Percentiles rank a stretch among this genome's conserved stretches.
These are phyloP conservation scores for Actinia equina DNA, from an alignment of 64 coral and sea anemone genomes.

Conservation along the genomic window DNA sequence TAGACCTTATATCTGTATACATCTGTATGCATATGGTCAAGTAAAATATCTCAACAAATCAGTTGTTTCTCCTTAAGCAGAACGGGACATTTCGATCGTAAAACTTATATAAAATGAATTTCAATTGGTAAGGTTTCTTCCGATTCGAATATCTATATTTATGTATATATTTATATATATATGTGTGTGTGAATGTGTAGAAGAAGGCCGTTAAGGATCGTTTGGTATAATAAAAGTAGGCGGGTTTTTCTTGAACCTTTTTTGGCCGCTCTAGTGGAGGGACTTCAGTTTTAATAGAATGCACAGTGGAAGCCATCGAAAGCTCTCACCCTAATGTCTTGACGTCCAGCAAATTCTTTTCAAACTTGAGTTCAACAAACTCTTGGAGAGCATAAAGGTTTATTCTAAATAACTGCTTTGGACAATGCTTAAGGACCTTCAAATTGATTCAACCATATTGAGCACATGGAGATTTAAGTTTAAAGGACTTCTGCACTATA, in stretches of 20 bases:
- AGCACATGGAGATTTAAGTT: slow-evolving; percentile 12
- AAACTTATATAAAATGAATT: not conserved
- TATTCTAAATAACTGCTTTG: not conserved
- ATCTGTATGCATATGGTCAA: not conserved
- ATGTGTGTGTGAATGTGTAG: not conserved
- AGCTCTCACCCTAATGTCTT: slow-evolving; percentile 15
- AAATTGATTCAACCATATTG: not conserved
- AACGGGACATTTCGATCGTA: not conserved
- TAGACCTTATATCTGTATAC: not conserved
- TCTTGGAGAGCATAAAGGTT: not conserved
- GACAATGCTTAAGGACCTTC: slow-evolving; percentile 9
- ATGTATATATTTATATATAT: no score
- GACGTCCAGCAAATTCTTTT: not conserved
- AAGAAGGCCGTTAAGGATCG: not conserved
- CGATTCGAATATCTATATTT: not conserved
- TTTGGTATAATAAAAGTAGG: not conserved
- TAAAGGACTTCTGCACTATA: not conserved
- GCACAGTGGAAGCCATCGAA: slow-evolving; percentile 16
- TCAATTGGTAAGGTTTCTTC: not conserved
- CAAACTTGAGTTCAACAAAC: slow-evolving; percentile 13
- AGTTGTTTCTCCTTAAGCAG: not conserved
- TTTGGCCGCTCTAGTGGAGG: not conserved
- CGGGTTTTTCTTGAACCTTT: not conserved
- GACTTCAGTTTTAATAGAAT: slow-evolving; percentile 6
- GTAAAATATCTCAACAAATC: not conserved